Base-by-base conservation (phyloP, 2,797 vertebrate genomes). In the Spinus olivaceus region DNA sequence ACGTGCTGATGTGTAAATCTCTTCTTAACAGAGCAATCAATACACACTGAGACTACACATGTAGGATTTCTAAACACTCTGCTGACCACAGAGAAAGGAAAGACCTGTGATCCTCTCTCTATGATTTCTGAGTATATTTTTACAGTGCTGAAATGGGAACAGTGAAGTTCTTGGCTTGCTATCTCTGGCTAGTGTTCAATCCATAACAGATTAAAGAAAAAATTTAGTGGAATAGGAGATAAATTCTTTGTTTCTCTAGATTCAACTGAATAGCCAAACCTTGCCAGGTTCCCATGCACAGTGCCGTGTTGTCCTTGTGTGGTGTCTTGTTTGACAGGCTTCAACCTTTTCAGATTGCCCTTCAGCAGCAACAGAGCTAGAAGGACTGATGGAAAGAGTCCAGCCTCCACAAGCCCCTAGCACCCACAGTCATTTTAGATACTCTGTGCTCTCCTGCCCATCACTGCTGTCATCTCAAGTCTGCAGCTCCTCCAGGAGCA, bases 241-340 rank as follows among this genome's bases (percentile, higher is more conserved):
- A 81, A 96, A 95, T 73, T 81, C 77, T 88, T 95, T 94, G 90
- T 88, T 94, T 94, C 85, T 94, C 37, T 91, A 90, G 83, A 73
- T 67, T 80, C 24, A 66, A 2, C 39, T 79, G 71, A 89, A 76
- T 50, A 70, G 59, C 47, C 60, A 90, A 44, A 79, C 37, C 51
- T 84, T 94, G 86, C 81, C 81, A 87, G 74, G 59, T 95, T 96
- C 86, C 86, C 91, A 81, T 80, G 84, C 70, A 56, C 50, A 66
- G 47, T 14, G 22, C 67, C 78, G 42, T 39, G 33, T 24, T 69
- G 66, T 78, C 61, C 73, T 88, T 91, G 42, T 50, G 59, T 66
- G 35, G 39, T 33, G 51, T 70, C 60, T 50, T 16, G 35, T 67
- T 35, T 79, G 73, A 76, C 66, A 90, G 59, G 21, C 54, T 88